Conservation (phyloP, 2,113 vertebrate genomes). For the Elgaria multicarinata region DNA sequence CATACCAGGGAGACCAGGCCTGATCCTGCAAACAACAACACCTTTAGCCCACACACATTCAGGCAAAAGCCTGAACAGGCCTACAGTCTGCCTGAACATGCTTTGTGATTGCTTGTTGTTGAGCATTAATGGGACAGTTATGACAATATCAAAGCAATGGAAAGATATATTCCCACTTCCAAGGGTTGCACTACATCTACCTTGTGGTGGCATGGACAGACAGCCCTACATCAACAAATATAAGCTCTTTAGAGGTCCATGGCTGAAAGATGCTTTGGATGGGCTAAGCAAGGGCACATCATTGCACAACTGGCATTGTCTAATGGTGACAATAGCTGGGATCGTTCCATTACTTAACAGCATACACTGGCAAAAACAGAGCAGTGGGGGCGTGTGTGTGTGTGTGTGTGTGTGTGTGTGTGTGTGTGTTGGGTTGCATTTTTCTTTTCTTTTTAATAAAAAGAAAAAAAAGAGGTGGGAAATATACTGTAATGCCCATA, state of each 20-base stretch:
- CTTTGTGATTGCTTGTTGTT: background rate
- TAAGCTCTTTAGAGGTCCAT: background rate
- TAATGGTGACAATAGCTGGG: background rate
- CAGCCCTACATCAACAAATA: background rate
- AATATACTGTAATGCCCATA: background rate
- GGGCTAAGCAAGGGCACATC: background rate
- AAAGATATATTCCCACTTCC: background rate
- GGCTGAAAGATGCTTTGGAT: background rate
- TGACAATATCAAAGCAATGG: background rate
- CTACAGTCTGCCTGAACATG: background rate
- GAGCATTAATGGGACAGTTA: background rate
- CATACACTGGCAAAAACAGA: background rate
- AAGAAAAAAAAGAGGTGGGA: background rate
- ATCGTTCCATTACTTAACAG: background rate
- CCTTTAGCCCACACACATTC: no score
- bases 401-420: no score
- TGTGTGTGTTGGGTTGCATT: constrained; percentile 6
- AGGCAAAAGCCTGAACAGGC: no score
- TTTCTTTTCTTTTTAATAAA: background rate
- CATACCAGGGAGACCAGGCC: no score
- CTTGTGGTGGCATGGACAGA: background rate
- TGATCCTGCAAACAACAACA: no score
- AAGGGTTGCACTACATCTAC: background rate
- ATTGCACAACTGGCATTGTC: background rate
- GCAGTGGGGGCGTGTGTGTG: background rate